Base-by-base conservation (phyloP, 2,888 invertebrate genomes). In the Danaus chrysippus region DNA sequence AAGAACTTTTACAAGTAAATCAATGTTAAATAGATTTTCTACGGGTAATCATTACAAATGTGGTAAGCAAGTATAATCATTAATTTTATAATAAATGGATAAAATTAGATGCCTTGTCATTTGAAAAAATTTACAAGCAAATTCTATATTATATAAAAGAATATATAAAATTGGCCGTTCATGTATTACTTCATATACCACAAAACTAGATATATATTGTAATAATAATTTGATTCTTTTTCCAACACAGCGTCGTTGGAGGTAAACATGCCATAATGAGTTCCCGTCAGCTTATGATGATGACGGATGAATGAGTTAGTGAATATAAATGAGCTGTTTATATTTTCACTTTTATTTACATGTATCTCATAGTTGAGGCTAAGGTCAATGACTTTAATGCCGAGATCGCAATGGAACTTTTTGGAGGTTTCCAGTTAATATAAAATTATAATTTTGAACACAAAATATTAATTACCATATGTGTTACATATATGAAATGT, bases 401-500 rank as follows among this genome's bases (percentile, higher is more conserved):
- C 56, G 64, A 68, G 66, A 64, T 64, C 66, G 56, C 68, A 64
- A 56, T 62, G 62, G 62, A 66, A 68, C 68, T 62, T 62, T 66
- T 68, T 68, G 10, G 43, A 12, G 15, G 42, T 52, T 42, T 53
- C 41, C 17, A 42, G 42, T 6, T 6, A 34, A 34, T 34, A 34
- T 3, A 5, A 34, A 34, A 34, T 3, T 34, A 34, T 34, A 34
- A 34, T 34, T 34, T 34, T 34, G 23, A 5, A 34, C 3, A 34
- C 23, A 34, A 34, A 34, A 34, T 34, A 34, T 34, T 34, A 6
- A 5, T 34, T 34, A 6, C 23, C 6, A 34, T 34, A 34, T 34
- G 23, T 34, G 23, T 34, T 34, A 6, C 23, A 2, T 34, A 23
- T 23, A 23, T 23, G 5, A 23, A 23, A 23, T 23, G 5, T 23